Evolutionary conservation across 2,113 vertebrate species (phyloP).

Genomic region (Amia ocellicauda): DNA sequence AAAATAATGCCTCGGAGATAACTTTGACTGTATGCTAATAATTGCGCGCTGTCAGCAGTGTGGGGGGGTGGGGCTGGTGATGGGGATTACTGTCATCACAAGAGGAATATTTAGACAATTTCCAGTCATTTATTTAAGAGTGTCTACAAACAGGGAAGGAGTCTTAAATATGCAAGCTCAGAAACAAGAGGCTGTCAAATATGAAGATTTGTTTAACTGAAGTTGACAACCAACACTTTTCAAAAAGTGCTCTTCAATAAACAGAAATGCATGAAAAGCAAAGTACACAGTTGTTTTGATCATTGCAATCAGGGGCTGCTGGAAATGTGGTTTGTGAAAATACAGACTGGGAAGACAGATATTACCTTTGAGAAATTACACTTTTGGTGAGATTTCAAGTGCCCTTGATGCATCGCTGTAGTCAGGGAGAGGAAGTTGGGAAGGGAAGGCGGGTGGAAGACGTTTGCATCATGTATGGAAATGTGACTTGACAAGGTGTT

Average conservation of each 20-base stretch:
- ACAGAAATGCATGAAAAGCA: too few species aligned
- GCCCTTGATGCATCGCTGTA: too few species aligned
- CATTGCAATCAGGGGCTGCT: background rate
- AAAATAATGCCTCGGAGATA: constrained; percentile 11
- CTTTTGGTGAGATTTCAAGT: too few species aligned
- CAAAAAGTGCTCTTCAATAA: too few species aligned
- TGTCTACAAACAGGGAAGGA: constrained; percentile 23
- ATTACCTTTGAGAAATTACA: too few species aligned
- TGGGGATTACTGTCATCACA: constrained; percentile 29
- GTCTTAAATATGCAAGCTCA: constrained; percentile 20
- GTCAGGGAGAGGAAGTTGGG: too few species aligned
- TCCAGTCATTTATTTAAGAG: constrained; percentile 27
- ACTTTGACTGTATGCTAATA: constrained; percentile 14
- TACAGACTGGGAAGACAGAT: too few species aligned
- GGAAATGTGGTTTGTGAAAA: too few species aligned
- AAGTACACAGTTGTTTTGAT: background rate
- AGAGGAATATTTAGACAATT: constrained; percentile 25
- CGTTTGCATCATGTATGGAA: too few species aligned
- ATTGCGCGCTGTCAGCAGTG: constrained; percentile 23
- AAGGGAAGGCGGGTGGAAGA: too few species aligned
- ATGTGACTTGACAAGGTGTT: too few species aligned
- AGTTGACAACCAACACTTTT: background rate
- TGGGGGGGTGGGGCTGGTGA: constrained; percentile 13
- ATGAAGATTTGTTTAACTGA: background rate
- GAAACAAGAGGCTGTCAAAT: constrained; percentile 12